Evolutionary conservation across 1,140 invertebrate species (phyloP).

Genomic region (Oreohelix idahoensis): DNA sequence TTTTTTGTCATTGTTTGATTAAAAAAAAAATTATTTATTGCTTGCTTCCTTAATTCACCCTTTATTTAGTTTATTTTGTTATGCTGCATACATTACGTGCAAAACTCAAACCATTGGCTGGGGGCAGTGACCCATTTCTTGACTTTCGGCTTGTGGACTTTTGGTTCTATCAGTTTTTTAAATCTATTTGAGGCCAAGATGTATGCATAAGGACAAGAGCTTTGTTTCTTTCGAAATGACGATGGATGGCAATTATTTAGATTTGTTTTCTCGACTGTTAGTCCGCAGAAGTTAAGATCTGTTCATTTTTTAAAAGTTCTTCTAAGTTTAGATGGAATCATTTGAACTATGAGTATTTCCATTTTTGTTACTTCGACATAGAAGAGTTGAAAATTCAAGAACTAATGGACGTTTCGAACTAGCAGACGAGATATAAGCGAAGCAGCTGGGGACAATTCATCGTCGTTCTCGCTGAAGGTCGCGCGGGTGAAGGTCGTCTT

Average conservation of each 20-base stretch:
- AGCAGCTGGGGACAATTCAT: neutral
- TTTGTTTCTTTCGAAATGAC: conserved; percentile 26
- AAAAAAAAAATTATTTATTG: too few species aligned
- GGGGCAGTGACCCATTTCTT: conserved; percentile 21
- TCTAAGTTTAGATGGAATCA: neutral
- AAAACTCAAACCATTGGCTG: neutral
- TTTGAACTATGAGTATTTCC: neutral
- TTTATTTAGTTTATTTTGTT: too few species aligned
- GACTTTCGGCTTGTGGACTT: conserved; percentile 8
- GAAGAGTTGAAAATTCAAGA: too few species aligned
- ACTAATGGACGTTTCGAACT: too few species aligned
- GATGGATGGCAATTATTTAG: neutral
- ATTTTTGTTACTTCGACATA: too few species aligned
- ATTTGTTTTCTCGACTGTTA: neutral
- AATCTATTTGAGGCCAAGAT: conserved; percentile 7
- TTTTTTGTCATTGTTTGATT: too few species aligned
- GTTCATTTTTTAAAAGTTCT: neutral
- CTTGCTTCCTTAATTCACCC: too few species aligned
- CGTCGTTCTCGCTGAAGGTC: conserved; percentile 12
- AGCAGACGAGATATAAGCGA: neutral
- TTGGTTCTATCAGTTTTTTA: neutral
- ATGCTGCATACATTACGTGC: too few species aligned
- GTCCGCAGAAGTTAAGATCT: too few species aligned
- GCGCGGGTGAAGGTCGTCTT: conserved; percentile 30
- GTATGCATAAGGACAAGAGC: too few species aligned